Evolutionary conservation across 2,113 vertebrate species (phyloP), one percentile per base, ranked within the genome.

Genomic region (Arvicanthis niloticus): DNA sequence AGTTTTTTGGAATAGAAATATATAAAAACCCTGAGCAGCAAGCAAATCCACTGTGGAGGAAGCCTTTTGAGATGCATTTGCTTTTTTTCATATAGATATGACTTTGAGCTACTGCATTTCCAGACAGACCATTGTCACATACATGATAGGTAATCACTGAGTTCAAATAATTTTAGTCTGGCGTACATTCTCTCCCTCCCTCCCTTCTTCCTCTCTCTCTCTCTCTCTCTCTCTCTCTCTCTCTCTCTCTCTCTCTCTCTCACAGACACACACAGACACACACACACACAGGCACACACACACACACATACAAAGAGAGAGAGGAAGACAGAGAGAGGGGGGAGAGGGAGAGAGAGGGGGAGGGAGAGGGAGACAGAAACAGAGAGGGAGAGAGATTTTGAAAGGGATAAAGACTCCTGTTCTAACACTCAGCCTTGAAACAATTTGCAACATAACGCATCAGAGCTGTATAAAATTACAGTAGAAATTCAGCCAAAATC

Each of bases 1-100:
- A 56, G n/a, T 80, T 92, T 94, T 81, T 88, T 86, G 45, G 60
- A 93, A 40, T 68, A 82, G 53, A 77, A 93, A 93, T 95, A 34
- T 24, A 37, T 48, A 56, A 81, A 92, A 96, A 82, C 88, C 40
- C 53, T 77, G 17, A 92, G n/a, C 76, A 62, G 31, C 37, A 93
- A 91, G 80, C 7, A 90, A 92, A 45, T 65, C 9, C 15, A 77
- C 12, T 81, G 84, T 60, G 45, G 65, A 90, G 2, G 90, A 91
- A 91, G 26, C 4, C n/a, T 87, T 95, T 80, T 91, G 84, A 95
- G 65, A 91, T 81, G 86, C 48, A 82, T 19, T 96, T 68, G 37
- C 72, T 62, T 86, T 45, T 45, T 73, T 91, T 16, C 16, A 75
- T 40, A 42, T 5, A 88, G 88, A 89, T 51, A 65, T 45, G 42